Evolutionary conservation across 2,113 vertebrate species (phyloP), one percentile per base, ranked within the genome.

Genomic region (Melanostigma gelatinosum): DNA sequence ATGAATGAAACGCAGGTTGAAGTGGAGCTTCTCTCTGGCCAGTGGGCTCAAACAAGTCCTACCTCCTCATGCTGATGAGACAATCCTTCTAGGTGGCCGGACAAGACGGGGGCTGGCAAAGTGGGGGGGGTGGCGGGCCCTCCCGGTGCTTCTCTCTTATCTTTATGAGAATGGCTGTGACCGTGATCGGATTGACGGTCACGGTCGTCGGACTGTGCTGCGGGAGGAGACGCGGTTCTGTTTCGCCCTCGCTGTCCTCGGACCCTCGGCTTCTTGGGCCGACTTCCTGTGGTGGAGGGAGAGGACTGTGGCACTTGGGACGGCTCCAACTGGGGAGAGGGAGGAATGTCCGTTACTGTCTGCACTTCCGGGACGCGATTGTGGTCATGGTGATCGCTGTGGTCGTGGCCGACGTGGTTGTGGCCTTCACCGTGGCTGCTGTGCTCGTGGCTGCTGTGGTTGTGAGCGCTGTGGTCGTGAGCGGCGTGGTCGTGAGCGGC

Each of bases 51-150:
- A 29, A 34, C 18, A 16, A 34, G 24, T 64, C 75, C 38, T 91
- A 96, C 95, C 94, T 94, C 91, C 15, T 94, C 94, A 1, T 95
- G 95, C 70, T 94, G 94, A 60, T 95, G 94, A 16, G 36, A 13
- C 27, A 72, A 1, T 58, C 85, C 84, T 27, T 75, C 79, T 27
- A 75, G 40, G 71, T 94, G 91, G 32, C 9, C 58, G 22, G 73
- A 3, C 16, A 61, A 15, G 22, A n/a, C 7, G 0, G 50, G 68
- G 11, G 34, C 77, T 0, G 79, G 55, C 6, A 61, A 1, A 7
- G 70, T 81, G 0, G 90, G 61, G 12, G 18, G 8, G 0, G 5
- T 29, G 55, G 0, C 27, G 0, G 7, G 48, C 3, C 2, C 79
- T 12, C 57, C 91, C 8, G 88, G 72, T 3, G 88, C 92, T 68